Evolutionary conservation across 2,888 invertebrate genomes (phyloP).

Genomic region (Megamerina dolium): DNA sequence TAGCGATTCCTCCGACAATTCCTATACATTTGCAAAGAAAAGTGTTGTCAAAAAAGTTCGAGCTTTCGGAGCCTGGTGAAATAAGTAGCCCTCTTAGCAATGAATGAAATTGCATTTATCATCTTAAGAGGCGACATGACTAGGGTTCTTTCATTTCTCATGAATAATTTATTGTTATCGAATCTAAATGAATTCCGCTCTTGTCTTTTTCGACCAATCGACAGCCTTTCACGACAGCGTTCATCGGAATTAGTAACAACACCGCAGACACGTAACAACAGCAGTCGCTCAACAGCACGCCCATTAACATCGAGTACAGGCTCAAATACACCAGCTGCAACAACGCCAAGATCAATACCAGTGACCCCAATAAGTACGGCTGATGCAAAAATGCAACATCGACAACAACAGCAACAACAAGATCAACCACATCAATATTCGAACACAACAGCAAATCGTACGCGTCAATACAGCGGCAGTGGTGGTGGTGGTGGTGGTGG

Average conservation of each 20-base stretch:
- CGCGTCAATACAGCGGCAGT: conserved; percentile 10
- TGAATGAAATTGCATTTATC: no score
- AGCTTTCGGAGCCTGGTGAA: no score
- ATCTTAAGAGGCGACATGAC: no score
- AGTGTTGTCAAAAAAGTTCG: neutral
- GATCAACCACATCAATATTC: conserved; percentile 11
- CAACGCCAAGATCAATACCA: conserved; percentile 5
- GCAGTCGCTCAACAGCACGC: conserved; percentile 25
- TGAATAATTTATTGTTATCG: no score
- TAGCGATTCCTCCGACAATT: no score
- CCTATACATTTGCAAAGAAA: no score
- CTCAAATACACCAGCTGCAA: conserved; percentile 19
- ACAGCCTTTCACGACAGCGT: conserved; percentile 57
- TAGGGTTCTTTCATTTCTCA: no score
- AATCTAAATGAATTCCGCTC: no score
- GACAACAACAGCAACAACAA: conserved; percentile 19
- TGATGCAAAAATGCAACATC: conserved; percentile 21
- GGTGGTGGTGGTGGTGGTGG: conserved; percentile 3
- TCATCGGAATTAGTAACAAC: conserved; percentile 42
- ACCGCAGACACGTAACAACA: no score
- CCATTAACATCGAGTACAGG: conserved; percentile 21
- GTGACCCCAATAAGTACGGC: conserved; percentile 6
- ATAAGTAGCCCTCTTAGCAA: no score
- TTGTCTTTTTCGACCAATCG: no score
- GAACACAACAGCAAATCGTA: conserved; percentile 5